Conservation (phyloP, 1,140 invertebrate genomes). For the Drosophila tristis region DNA sequence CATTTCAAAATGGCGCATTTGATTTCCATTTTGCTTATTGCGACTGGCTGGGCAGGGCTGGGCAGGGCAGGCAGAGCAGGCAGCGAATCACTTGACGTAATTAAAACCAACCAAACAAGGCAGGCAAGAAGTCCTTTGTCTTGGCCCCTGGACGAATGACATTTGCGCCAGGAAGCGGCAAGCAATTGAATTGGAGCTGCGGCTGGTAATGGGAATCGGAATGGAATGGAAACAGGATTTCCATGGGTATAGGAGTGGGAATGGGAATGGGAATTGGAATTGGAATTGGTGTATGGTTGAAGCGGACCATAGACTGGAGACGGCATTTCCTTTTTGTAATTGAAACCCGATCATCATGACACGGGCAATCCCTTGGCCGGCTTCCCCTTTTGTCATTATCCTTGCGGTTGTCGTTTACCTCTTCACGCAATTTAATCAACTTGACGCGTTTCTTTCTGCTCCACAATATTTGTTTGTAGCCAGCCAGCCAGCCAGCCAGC, state of each 20-base stretch:
- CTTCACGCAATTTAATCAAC: conserved; percentile 79
- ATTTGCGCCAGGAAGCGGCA: conserved; percentile 73
- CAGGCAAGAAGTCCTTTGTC: conserved; percentile 23
- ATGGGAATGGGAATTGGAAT: no score
- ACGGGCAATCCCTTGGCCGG: conserved; percentile 69
- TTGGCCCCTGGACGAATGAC: conserved; percentile 52
- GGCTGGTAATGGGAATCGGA: no score
- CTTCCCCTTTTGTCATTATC: conserved; percentile 45
- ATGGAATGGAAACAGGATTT: no score
- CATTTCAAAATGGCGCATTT: conserved; percentile 66
- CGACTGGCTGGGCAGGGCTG: background rate
- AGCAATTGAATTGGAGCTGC: conserved; percentile 54
- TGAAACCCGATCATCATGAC: conserved; percentile 72
- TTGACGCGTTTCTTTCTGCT: conserved; percentile 60
- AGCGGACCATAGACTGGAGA: conserved; percentile 1
- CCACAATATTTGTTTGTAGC: background rate
- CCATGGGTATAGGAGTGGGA: no score
- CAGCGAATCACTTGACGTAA: conserved; percentile 71
- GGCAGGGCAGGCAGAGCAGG: no score
- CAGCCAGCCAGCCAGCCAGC: no score
- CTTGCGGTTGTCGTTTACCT: conserved; percentile 51
- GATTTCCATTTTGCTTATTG: conserved; percentile 76
- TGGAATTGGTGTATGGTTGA: background rate
- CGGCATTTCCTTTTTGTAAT: conserved; percentile 69
- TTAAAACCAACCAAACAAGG: conserved; percentile 47